These are phyloP conservation scores for Tauraco hartlaubi DNA, from an alignment of 2,797 vertebrate species.

Conservation along the genomic window DNA sequence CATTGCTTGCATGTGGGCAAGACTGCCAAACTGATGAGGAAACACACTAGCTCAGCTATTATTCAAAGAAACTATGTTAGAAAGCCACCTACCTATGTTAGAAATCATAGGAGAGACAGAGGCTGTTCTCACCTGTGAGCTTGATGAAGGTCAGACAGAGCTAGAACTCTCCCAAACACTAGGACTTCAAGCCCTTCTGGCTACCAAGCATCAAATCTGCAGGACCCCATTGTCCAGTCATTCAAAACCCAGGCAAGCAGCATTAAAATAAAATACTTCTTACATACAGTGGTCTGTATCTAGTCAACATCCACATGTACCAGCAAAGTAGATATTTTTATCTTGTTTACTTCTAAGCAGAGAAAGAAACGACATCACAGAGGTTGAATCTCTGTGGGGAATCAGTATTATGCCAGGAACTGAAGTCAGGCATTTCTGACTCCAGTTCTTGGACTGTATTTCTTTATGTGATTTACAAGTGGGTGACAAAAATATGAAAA, in stretches of 20 bases:
- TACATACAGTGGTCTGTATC: neutral
- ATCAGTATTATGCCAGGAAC: neutral
- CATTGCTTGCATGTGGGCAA: neutral
- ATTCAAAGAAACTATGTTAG: neutral
- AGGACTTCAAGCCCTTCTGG: neutral
- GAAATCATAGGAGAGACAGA: neutral
- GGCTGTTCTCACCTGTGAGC: neutral
- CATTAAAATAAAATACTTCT: neutral
- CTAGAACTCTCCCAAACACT: neutral
- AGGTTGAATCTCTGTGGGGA: slow-evolving; percentile 33
- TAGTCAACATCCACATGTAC: neutral
- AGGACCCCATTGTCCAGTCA: neutral
- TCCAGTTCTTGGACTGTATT: slow-evolving; percentile 9
- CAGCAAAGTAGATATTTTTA: slow-evolving; percentile 45
- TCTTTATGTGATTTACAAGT: slow-evolving; percentile 33
- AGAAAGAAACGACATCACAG: slow-evolving; percentile 8
- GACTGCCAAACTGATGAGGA: neutral
- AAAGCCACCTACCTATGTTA: neutral
- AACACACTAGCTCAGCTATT: neutral
- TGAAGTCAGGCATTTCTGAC: slow-evolving; percentile 17
- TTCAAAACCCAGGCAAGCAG: neutral
- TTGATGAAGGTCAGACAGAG: neutral
- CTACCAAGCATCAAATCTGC: neutral
- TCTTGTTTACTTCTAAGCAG: slow-evolving; percentile 46
- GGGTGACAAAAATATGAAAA: slow-evolving; percentile 27